These are phyloP conservation scores for Chrysotoxum bicinctum DNA, from an alignment of 2,888 invertebrate genomes.

Conservation along the genomic window DNA sequence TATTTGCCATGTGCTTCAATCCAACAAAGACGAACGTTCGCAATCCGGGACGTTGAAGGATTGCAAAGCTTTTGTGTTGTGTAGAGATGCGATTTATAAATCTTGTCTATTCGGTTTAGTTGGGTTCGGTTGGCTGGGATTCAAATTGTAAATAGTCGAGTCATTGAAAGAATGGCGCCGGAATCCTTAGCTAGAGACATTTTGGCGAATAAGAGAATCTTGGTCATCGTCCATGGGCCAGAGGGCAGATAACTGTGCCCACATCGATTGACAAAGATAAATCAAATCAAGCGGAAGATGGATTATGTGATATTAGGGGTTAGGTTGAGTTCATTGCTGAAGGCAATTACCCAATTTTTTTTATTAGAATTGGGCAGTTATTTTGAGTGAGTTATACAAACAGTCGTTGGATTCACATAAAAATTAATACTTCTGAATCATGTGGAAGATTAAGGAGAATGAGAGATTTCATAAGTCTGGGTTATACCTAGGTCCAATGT, in stretches of 20 bases:
- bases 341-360: constrained; percentile 23
- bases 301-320: constrained; percentile 4
- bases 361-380: background rate
- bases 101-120: constrained; percentile 27
- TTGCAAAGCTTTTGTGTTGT: constrained; percentile 6
- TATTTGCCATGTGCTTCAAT: constrained; percentile 33
- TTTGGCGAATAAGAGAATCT: background rate
- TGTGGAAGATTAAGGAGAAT: background rate
- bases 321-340: constrained; percentile 4
- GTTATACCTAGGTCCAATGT: too few species aligned
- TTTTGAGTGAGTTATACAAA: background rate
- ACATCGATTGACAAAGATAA: constrained; percentile 25
- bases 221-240: background rate
- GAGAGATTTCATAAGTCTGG: background rate
- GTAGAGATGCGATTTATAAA: constrained; percentile 52
- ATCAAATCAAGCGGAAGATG: constrained; percentile 45
- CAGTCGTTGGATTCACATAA: background rate
- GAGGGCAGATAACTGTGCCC: background rate
- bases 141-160: constrained; percentile 43
- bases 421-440: background rate
- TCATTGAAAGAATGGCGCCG: constrained; percentile 14
- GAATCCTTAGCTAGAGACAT: constrained; percentile 17
- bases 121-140: constrained; percentile 29
- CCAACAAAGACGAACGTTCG: constrained; percentile 15
- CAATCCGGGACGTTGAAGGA: constrained; percentile 17